Percentiles rank a stretch among this genome's conserved stretches.
phyloP scores from a whole-genome alignment of 2,113 vertebrate genomes.

The Triplophysa siluroides region DNA sequence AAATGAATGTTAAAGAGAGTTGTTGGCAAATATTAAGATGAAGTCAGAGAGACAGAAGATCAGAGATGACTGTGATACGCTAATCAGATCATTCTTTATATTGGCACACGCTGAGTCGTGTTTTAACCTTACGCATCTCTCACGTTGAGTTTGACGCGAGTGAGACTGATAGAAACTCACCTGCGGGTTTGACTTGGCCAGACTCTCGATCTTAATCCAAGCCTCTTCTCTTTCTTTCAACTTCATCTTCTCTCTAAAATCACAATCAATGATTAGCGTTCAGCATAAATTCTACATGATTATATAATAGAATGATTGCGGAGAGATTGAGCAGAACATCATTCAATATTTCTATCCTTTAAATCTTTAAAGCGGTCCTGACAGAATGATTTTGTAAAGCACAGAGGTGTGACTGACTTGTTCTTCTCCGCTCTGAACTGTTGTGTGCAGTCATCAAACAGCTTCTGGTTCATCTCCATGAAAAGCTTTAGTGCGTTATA shows the following conservation, averaged over 20 bases:
- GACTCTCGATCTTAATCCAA: constrained; percentile 97
- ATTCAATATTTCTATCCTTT: too few relatives aligned
- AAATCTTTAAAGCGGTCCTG: too few relatives aligned
- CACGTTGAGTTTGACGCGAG: too few relatives aligned
- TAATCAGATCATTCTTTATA: too few relatives aligned
- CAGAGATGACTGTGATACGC: background rate
- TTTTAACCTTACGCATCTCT: too few relatives aligned
- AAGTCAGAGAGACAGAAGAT: background rate
- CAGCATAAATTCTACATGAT: too few relatives aligned
- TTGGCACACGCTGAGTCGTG: too few relatives aligned
- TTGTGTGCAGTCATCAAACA: constrained; percentile 97
- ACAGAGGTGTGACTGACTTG: constrained; percentile 78
- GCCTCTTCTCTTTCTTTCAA: constrained; percentile 97
- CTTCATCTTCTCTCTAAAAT: constrained; percentile 92
- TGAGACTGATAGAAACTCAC: constrained; percentile 64
- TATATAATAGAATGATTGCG: too few relatives aligned
- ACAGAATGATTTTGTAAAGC: too few relatives aligned
- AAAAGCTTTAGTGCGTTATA: constrained; percentile 98
- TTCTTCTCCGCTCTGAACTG: constrained; percentile 98
- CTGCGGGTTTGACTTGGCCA: constrained; percentile 98
- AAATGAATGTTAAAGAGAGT: constrained; percentile 58
- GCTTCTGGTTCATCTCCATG: constrained; percentile 99
- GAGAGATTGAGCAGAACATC: too few relatives aligned
- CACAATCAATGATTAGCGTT: background rate
- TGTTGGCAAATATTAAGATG: constrained; percentile 68